Evolutionary conservation across 2,888 invertebrate species (phyloP), one percentile per base, ranked within the genome.

Genomic region (Myopa testacea): DNA sequence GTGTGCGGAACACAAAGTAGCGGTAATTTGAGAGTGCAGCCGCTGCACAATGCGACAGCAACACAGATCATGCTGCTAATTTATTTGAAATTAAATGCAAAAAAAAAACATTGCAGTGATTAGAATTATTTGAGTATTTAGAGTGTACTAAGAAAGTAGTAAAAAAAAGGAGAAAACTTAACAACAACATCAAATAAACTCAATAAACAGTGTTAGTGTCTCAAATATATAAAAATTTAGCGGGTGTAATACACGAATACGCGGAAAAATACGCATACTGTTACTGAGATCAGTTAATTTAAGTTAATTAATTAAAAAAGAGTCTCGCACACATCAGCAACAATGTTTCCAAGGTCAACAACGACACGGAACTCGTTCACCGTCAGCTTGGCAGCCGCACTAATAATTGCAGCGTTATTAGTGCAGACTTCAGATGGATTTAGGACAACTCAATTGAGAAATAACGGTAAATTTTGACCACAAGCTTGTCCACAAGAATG

Each of bases 351-450:
- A 34, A 14, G 38, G 65, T 65, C 79, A 80, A 50, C 75, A 72
- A 45, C 80, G 80, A 40, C 76, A 78, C 71, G 69, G 71, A 75
- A 78, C 79, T 63, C 77, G 63, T 19, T 70, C 80, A 81, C 14
- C 14, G 55, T n/a, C 10, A 4, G 38, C 12, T 82, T 86, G 82
- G 84, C 86, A 84, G 84, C 85, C 79, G 79, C 86, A 82, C 81
- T 85, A 81, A 81, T 87, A 81, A 83, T 86, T 82, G 83, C 82
- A 82, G 83, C 84, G 83, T 84, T 85, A 81, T 84, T 86, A 81
- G 83, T 82, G 81, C 83, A 84, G 82, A 84, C 85, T 82, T 83
- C 87, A 84, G 83, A 84, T 83, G 87, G 87, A 87, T 87, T 87
- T 85, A 87, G 84, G 83, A 82, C 84, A 81, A 82, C 82, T 81